A percentile compares a stretch with the other conserved stretches of the same genome.
These are phyloP conservation scores for Lathamus discolor DNA, from an alignment of 2,113 vertebrate genomes.

Conservation along the genomic window DNA sequence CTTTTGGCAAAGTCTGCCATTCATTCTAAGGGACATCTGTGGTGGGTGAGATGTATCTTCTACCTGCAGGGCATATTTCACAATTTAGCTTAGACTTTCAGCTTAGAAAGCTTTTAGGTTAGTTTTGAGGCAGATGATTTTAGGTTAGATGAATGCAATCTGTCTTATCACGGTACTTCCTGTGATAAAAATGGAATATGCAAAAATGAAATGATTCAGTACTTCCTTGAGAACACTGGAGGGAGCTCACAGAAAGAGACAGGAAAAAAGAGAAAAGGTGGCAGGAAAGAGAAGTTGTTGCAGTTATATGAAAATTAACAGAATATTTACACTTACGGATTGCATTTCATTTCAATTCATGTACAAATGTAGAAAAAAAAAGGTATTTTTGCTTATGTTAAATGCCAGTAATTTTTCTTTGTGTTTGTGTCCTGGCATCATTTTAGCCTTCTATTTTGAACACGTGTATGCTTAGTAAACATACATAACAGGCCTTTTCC, in stretches of 20 bases:
- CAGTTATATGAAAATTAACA: background rate
- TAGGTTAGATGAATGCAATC: background rate
- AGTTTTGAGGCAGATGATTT: background rate
- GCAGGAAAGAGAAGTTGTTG: background rate
- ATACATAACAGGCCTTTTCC: conserved; percentile 41
- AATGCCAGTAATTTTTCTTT: background rate
- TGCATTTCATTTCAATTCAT: background rate
- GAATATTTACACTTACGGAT: background rate
- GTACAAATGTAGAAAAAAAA: background rate
- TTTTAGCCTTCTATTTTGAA: conserved; percentile 30
- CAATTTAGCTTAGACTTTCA: background rate
- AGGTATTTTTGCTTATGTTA: background rate
- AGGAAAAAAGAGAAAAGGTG: background rate
- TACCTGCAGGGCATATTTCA: background rate
- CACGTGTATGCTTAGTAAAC: background rate
- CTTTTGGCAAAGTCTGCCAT: background rate
- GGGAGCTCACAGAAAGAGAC: conserved; percentile 69
- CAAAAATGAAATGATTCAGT: conserved; percentile 8
- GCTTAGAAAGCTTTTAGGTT: background rate
- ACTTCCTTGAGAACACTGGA: conserved; percentile 61
- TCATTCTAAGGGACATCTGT: background rate
- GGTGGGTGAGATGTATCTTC: background rate
- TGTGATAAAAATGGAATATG: background rate
- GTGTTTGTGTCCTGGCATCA: background rate
- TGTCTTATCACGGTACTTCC: background rate